These are phyloP conservation scores for Conopomorpha cramerella DNA, from an alignment of 1,140 invertebrate species.

Conservation along the genomic window DNA sequence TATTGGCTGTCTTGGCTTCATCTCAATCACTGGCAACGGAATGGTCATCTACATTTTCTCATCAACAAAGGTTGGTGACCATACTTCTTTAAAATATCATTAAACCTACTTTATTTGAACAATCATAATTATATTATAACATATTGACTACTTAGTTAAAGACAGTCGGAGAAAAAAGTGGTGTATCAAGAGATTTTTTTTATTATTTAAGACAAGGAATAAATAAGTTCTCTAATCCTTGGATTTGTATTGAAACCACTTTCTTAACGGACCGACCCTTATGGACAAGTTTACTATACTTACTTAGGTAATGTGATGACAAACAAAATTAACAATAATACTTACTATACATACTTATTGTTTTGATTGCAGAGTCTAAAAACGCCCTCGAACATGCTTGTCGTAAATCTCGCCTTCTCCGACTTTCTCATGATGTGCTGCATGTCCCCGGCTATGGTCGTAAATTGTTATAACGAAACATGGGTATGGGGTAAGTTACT, in stretches of 20 bases:
- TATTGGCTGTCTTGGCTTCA: conserved; percentile 64
- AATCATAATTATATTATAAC: no score
- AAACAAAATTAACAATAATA: no score
- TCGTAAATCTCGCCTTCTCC: conserved; percentile 85
- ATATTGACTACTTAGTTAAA: no score
- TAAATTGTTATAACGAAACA: conserved; percentile 86
- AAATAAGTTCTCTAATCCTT: no score
- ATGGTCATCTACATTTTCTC: conserved; percentile 87
- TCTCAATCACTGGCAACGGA: conserved; percentile 78
- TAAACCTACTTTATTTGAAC: not conserved
- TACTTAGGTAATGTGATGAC: no score
- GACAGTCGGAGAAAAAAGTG: no score
- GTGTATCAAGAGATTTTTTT: no score
- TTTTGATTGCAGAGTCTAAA: conserved; percentile 62
- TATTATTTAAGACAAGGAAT: no score
- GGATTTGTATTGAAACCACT: no score
- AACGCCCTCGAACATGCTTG: conserved; percentile 83
- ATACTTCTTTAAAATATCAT: not conserved
- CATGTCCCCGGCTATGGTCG: conserved; percentile 83
- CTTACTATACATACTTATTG: no score
- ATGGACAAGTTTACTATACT: no score
- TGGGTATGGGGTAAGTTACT: conserved; percentile 79
- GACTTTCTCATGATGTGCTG: conserved; percentile 87
- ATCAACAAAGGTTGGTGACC: conserved; percentile 36
- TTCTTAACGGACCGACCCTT: no score